Evolutionary conservation across 2,888 invertebrate genomes (phyloP).

Genomic region (Chorisops tibialis): DNA sequence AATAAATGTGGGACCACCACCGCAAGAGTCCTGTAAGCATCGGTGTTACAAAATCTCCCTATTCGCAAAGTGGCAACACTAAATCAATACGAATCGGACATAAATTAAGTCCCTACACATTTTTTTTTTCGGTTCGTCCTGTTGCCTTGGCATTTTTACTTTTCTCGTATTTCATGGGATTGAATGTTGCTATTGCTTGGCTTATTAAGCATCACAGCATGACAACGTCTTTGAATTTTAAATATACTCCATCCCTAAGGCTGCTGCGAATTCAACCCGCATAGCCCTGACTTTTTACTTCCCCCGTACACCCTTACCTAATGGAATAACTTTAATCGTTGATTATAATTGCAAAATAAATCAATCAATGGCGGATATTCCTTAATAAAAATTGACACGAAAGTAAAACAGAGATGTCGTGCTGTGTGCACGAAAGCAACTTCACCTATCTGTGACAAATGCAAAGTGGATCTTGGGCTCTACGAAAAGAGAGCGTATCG

Average conservation of each 20-base stretch:
- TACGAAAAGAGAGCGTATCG: too few relatives aligned
- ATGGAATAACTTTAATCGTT: slow-evolving; percentile 30
- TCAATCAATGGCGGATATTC: slow-evolving; percentile 40
- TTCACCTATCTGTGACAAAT: too few relatives aligned
- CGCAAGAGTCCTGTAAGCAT: too few relatives aligned
- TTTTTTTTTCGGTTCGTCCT: slow-evolving; percentile 24
- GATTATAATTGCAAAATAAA: slow-evolving; percentile 40
- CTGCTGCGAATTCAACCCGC: slow-evolving; percentile 33
- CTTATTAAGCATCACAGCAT: slow-evolving; percentile 32
- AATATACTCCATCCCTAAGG: slow-evolving; percentile 17
- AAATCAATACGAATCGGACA: slow-evolving; percentile 34
- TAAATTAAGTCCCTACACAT: slow-evolving; percentile 31
- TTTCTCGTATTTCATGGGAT: slow-evolving; percentile 10
- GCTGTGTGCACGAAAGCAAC: neutral
- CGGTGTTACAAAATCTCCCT: neutral
- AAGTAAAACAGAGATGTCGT: slow-evolving; percentile 30
- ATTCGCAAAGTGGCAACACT: slow-evolving; percentile 27
- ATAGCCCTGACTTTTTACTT: neutral
- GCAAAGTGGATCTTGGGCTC: too few relatives aligned
- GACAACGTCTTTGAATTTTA: slow-evolving; percentile 30
- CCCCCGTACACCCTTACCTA: neutral
- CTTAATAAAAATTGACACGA: slow-evolving; percentile 40
- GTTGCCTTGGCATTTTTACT: slow-evolving; percentile 24
- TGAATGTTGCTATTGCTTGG: slow-evolving; percentile 3
- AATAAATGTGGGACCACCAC: too few relatives aligned